Evolutionary conservation across 2,797 vertebrate species (phyloP).

Genomic region (Peromyscus aztecus): DNA sequence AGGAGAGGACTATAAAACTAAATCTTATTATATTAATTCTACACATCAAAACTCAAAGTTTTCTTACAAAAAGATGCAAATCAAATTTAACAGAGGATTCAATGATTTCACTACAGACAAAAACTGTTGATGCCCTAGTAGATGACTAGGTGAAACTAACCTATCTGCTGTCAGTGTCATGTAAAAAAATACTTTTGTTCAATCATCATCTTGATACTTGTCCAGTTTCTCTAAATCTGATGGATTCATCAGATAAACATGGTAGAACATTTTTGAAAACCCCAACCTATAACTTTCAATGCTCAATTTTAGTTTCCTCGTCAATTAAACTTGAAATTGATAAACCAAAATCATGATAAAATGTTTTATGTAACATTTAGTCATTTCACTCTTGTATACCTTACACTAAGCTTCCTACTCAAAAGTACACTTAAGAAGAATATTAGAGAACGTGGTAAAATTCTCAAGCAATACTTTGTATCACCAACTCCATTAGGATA

Average conservation of each 20-base stretch:
- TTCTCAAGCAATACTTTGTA: neutral
- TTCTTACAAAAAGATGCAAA: slow-evolving; percentile 45
- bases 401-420: neutral
- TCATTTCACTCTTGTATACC: neutral
- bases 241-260: neutral
- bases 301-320: slow-evolving; percentile 42
- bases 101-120: slow-evolving; percentile 54
- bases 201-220: neutral
- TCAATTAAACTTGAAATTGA: slow-evolving; percentile 59
- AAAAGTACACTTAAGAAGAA: neutral
- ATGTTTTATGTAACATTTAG: neutral
- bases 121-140: slow-evolving; percentile 5
- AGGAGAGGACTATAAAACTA: slow-evolving; percentile 9
- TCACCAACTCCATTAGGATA: slow-evolving; percentile 21
- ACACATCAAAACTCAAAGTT: neutral
- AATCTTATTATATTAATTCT: slow-evolving; percentile 14
- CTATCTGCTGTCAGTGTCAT: neutral
- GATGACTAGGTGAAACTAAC: neutral
- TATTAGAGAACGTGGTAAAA: neutral
- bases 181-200: neutral
- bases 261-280: neutral
- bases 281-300: neutral
- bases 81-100: neutral
- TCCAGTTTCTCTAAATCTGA: neutral
- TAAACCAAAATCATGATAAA: neutral